These are phyloP conservation scores for Lepas anatifera DNA, from an alignment of 2,888 invertebrate species.

Conservation along the genomic window DNA sequence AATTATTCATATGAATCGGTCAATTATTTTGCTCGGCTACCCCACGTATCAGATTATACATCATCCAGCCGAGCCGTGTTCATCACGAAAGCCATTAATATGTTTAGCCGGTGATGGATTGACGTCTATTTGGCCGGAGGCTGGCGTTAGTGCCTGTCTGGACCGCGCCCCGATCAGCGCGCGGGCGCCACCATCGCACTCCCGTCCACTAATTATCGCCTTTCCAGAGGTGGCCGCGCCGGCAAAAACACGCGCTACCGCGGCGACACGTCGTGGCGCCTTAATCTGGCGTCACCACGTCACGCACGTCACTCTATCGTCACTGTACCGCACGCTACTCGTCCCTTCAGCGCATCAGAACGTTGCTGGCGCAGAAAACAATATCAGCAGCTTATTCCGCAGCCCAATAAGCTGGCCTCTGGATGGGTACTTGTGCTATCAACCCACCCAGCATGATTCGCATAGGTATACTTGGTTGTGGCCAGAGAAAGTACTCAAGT, in stretches of 20 bases:
- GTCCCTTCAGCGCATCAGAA: background rate
- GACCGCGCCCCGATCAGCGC: no score
- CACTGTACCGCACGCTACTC: background rate
- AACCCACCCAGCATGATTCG: no score
- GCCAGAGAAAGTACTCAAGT: no score
- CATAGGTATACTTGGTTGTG: no score
- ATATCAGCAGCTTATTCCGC: no score
- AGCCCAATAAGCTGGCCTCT: no score
- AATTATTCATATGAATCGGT: constrained; percentile 8
- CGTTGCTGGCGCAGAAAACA: background rate
- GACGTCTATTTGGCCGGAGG: background rate
- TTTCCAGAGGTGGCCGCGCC: background rate
- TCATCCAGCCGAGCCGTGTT: background rate
- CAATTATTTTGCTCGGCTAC: constrained; percentile 6
- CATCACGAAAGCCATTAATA: constrained; percentile 6
- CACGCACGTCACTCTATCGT: background rate
- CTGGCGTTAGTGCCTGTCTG: background rate
- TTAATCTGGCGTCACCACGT: background rate
- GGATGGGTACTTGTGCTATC: no score
- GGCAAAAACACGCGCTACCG: background rate
- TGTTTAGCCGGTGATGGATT: background rate
- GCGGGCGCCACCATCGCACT: background rate
- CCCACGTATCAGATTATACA: background rate
- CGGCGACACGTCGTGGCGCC: background rate
- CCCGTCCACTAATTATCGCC: background rate